These are phyloP conservation scores for Oenanthe melanoleuca DNA, from an alignment of 2,113 vertebrate genomes.

Conservation along the genomic window DNA sequence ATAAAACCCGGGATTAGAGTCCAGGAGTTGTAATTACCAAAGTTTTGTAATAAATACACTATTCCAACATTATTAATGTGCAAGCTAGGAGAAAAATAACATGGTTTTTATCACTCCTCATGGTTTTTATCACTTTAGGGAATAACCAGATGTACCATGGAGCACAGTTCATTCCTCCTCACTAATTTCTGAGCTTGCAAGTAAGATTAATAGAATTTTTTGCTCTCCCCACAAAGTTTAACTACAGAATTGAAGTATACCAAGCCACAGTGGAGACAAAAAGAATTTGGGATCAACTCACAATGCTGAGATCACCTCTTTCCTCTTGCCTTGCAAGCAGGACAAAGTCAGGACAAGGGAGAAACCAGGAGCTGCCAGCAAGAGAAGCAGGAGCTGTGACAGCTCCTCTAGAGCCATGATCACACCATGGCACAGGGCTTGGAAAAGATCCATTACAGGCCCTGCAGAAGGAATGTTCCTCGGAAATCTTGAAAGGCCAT, in stretches of 20 bases:
- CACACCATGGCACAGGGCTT: accelerated
- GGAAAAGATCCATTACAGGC: accelerated
- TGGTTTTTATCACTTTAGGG: background rate
- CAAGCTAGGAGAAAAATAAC: background rate
- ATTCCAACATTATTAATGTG: background rate
- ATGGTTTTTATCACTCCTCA: background rate
- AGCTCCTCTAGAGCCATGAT: accelerated
- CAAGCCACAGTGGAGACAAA: background rate
- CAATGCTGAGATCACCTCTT: background rate
- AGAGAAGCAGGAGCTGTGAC: accelerated
- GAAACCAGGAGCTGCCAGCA: background rate
- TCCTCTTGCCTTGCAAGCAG: background rate
- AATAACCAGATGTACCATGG: background rate
- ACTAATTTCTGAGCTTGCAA: background rate
- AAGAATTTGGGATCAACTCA: background rate
- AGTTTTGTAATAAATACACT: background rate
- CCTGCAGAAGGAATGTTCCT: background rate
- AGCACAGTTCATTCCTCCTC: background rate
- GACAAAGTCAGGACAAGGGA: background rate
- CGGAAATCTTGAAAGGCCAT: background rate
- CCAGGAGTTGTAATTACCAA: background rate
- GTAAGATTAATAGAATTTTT: background rate
- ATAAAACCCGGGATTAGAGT: background rate
- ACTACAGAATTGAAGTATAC: background rate
- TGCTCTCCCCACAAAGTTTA: background rate